phyloP scores from a whole-genome alignment of 1,140 invertebrate species.

The Schmidtea mediterranea region DNA sequence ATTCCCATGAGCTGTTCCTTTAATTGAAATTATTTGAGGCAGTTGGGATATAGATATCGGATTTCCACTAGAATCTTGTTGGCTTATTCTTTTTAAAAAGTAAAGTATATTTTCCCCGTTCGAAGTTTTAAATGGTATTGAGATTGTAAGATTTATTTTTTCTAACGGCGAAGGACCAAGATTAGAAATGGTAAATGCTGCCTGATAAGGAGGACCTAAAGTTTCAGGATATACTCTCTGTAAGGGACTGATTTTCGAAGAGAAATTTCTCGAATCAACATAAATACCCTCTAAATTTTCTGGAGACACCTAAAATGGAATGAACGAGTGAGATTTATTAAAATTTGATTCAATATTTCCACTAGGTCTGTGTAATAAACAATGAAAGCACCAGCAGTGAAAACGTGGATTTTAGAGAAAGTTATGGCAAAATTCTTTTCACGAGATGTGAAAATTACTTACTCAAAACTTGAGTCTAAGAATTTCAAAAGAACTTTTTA shows the following conservation, averaged over 20 bases:
- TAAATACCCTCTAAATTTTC: neutral
- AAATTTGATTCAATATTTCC: no score
- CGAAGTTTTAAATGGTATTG: neutral
- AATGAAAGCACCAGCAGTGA: no score
- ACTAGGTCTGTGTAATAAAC: no score
- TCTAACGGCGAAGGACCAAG: slow-evolving; percentile 1
- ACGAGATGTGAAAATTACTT: no score
- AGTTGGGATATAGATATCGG: neutral
- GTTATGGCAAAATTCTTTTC: no score
- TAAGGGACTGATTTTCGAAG: neutral
- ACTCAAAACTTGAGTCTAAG: no score
- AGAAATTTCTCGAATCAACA: neutral
- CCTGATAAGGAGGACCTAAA: neutral
- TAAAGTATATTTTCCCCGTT: slow-evolving; percentile 1
- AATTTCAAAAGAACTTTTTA: no score
- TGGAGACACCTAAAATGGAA: neutral
- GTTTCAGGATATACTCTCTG: neutral
- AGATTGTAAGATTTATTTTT: neutral
- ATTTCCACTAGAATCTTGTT: neutral
- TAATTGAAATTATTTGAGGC: no score
- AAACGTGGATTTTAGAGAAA: no score
- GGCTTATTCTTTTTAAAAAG: slow-evolving; percentile 2
- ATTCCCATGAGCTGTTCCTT: no score
- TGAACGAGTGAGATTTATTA: no score
- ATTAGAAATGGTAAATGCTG: neutral